Evolutionary conservation across 1,140 invertebrate genomes (phyloP), one percentile per base, ranked within the genome.

Genomic region (Parasteatoda tepidariorum): DNA sequence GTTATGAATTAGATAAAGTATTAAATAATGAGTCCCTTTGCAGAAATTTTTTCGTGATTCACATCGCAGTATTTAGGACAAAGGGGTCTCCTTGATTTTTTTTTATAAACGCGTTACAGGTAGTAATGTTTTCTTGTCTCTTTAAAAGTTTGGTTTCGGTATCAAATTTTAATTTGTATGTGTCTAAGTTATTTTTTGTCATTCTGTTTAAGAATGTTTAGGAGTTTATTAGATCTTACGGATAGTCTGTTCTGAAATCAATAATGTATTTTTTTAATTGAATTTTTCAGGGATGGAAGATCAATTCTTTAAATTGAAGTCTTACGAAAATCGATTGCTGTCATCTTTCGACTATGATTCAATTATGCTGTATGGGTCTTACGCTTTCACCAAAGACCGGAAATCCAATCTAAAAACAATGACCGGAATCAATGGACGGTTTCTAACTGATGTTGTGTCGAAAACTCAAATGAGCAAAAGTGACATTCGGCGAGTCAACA

Each of bases 271-370:
- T 48, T 48, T 48, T 48, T 48, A 6, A 48, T 22, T 61, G 9
- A 11, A 11, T n/a, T 61, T 64, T 54, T 31, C 55, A 33, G 62
- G 30, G 18, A 59, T 41, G 22, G 54, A 67, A 15, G 31, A 61
- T 30, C 83, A 84, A 55, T 84, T 84, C 26, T 26, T 9, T 24
- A 59, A 61, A 30, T 31, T 84, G 30, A 15, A 68, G 34, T 64
- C 64, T 13, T 3, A 41, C 24, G 11, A 84, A 34, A 67, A 76
- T 2, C 31, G 54, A 33, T 7, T 85, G 6, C 34, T 83, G 3
- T 67, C 70, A 2, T 34, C 55, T 30, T 85, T 85, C 61, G 85
- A 85, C 66, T 85, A 85, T 79, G 74, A 85, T 11, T 85, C 85
- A 18, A 70, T 85, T 2, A 85, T 85, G 85, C 30, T 85, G 3